These are phyloP conservation scores for Prionailurus bengalensis DNA, from an alignment of 2,113 vertebrate genomes.

Conservation along the genomic window DNA sequence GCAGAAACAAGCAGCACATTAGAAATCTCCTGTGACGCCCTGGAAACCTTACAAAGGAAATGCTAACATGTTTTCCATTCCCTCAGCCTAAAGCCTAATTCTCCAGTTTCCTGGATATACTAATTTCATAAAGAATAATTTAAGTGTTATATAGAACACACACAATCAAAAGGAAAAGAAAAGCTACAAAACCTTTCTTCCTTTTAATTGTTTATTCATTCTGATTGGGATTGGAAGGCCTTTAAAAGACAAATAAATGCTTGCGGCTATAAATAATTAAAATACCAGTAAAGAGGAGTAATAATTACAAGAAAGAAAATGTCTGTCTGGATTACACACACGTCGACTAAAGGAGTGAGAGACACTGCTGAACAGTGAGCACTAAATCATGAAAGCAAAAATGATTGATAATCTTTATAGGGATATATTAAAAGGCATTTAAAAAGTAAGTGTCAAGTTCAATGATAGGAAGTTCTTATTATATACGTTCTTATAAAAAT, in stretches of 20 bases:
- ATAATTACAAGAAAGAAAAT: conserved; percentile 80
- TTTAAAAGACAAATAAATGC: conserved; percentile 81
- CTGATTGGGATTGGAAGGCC: conserved; percentile 81
- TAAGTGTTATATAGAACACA: conserved; percentile 76
- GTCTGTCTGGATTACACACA: conserved; percentile 78
- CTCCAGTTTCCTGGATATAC: conserved; percentile 77
- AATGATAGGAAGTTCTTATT: conserved; percentile 10
- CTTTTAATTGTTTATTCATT: conserved; percentile 79
- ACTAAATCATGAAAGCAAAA: conserved; percentile 58
- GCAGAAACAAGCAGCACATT: conserved; percentile 59
- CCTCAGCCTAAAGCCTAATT: conserved; percentile 68
- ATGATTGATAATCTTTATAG: background rate
- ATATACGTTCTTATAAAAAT: background rate
- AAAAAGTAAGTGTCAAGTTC: background rate
- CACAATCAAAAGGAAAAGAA: conserved; percentile 79
- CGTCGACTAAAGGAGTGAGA: conserved; percentile 70
- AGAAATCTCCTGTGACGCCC: conserved; percentile 66
- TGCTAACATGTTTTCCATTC: conserved; percentile 69
- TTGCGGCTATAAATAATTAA: conserved; percentile 84
- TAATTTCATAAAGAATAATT: conserved; percentile 82
- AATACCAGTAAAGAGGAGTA: conserved; percentile 74
- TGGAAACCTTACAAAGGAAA: conserved; percentile 81
- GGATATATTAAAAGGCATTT: conserved; percentile 11
- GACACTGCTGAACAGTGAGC: conserved; percentile 64
- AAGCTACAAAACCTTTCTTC: conserved; percentile 74